Conservation (phyloP, 2,797 vertebrate genomes). For the Eulemur albifrons region DNA sequence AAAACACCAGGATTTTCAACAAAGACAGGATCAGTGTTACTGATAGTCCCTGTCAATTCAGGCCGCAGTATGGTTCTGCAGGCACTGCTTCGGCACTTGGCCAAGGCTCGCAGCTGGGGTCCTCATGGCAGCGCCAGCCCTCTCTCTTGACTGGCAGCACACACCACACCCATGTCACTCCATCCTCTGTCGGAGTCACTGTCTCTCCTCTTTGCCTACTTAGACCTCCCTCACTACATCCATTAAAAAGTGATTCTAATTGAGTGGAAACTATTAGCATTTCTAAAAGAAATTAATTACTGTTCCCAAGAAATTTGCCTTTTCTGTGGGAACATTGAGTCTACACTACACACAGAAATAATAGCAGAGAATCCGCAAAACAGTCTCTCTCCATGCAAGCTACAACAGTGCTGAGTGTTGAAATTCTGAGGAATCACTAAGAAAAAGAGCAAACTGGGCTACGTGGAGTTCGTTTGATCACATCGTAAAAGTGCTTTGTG, state of each 20-base stretch:
- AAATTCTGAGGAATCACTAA: background rate
- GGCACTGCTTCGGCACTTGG: background rate
- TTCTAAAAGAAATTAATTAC: background rate
- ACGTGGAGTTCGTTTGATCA: background rate
- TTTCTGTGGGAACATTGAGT: background rate
- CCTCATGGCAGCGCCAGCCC: background rate
- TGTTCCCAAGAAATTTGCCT: background rate
- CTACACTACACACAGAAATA: background rate
- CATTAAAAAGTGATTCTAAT: background rate
- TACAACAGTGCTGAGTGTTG: background rate
- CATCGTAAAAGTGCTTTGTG: background rate
- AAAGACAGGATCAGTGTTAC: background rate
- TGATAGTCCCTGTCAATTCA: background rate
- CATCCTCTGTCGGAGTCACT: background rate
- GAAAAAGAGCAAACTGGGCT: background rate
- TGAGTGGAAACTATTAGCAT: background rate
- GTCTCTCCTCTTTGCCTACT: background rate
- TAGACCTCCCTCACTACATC: background rate
- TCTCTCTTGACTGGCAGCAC: background rate
- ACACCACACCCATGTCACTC: background rate
- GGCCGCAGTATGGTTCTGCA: background rate
- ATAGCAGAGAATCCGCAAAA: background rate
- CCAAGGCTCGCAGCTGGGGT: rapidly evolving
- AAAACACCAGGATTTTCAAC: background rate
- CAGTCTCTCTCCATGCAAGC: background rate